Evolutionary conservation across 2,888 invertebrate species (phyloP).

Genomic region (Sesia apiformis): DNA sequence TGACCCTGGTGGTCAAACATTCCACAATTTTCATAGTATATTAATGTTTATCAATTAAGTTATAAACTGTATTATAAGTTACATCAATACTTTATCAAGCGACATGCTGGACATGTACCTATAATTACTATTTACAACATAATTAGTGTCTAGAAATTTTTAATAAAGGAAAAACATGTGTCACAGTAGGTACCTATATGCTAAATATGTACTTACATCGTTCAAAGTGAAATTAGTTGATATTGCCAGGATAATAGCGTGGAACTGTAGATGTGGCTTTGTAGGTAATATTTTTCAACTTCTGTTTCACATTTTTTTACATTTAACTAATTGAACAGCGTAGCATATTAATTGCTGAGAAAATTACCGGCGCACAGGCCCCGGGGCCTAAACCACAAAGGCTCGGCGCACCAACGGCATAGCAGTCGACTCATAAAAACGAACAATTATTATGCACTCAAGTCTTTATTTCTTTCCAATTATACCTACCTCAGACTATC

Average conservation of each 20-base stretch:
- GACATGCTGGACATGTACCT: too few species aligned
- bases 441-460: slow-evolving; percentile 49
- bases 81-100: too few species aligned
- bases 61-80: too few species aligned
- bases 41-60: too few species aligned
- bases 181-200: slow-evolving; percentile 32
- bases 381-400: slow-evolving; percentile 57
- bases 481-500: slow-evolving; percentile 27
- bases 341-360: slow-evolving; percentile 66
- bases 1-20: too few species aligned
- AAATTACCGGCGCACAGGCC: slow-evolving; percentile 49
- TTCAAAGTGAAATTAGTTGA: slow-evolving; percentile 38
- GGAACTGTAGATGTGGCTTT: slow-evolving; percentile 36
- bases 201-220: slow-evolving; percentile 18
- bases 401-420: slow-evolving; percentile 26
- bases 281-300: slow-evolving; percentile 41
- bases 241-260: slow-evolving; percentile 33
- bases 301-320: slow-evolving; percentile 56
- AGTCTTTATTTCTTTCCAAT: slow-evolving; percentile 45
- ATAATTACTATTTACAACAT: background rate
- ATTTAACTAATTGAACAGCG: slow-evolving; percentile 56
- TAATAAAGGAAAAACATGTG: background rate
- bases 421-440: slow-evolving; percentile 46
- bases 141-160: background rate
- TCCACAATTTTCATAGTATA: too few species aligned